Percentiles rank a stretch among this genome's conserved stretches.
Conservation (phyloP, 2,888 invertebrate species). For the Andrena fulva region DNA sequence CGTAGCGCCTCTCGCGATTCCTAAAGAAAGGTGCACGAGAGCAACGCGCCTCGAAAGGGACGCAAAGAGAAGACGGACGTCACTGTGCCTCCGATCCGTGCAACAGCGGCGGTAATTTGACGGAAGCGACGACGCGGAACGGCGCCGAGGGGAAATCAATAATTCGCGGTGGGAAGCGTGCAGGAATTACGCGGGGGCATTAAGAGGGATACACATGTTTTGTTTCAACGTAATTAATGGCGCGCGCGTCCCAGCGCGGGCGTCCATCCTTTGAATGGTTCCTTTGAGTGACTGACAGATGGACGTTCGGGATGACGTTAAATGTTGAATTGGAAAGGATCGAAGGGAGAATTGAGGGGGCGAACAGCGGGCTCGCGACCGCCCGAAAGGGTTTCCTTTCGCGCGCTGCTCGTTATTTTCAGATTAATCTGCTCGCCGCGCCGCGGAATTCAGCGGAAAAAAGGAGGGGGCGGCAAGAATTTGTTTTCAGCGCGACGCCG, state of each 20-base stretch:
- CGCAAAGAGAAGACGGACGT: background rate
- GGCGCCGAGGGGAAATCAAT: slow-evolving; percentile 21
- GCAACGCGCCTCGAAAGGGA: background rate
- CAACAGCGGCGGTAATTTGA: background rate
- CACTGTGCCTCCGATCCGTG: background rate
- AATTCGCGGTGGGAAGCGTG: slow-evolving; percentile 11
- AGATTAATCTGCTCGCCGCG: slow-evolving; percentile 61
- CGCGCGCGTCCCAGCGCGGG: background rate
- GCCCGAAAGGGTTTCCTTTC: slow-evolving; percentile 36
- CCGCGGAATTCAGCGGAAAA: slow-evolving; percentile 33
- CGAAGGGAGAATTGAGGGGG: slow-evolving; percentile 42
- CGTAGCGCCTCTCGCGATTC: too few relatives aligned
- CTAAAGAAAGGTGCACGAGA: too few relatives aligned
- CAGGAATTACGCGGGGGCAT: slow-evolving; percentile 2
- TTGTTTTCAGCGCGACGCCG: slow-evolving; percentile 39
- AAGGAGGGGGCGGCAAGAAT: slow-evolving; percentile 31
- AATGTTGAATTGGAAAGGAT: slow-evolving; percentile 29
- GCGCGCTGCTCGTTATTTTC: slow-evolving; percentile 66
- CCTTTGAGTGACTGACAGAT: slow-evolving; percentile 55
- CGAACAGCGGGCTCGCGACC: background rate
- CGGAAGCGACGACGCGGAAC: background rate
- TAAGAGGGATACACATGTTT: slow-evolving; percentile 22
- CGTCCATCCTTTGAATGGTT: slow-evolving; percentile 35
- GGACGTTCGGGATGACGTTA: slow-evolving; percentile 33
- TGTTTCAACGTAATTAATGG: slow-evolving; percentile 50